Evolutionary conservation across 1,140 invertebrate species (phyloP).

Genomic region (Lordiphosa clarofinis): DNA sequence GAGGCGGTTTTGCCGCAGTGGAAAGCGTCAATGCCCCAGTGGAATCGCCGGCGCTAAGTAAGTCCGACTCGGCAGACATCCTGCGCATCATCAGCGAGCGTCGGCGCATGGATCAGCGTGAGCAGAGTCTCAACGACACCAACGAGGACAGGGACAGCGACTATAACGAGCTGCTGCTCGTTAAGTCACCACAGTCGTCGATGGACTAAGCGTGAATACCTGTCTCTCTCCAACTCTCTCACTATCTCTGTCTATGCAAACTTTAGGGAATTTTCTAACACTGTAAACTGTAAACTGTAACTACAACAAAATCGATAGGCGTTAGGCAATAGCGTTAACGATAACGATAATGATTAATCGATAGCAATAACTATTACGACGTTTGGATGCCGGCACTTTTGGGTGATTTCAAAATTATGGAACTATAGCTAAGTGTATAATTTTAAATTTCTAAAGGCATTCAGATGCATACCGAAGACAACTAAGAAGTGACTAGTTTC

Average conservation of each 20-base stretch:
- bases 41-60: slow-evolving; percentile 27
- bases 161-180: slow-evolving; percentile 73
- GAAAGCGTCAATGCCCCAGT: slow-evolving; percentile 7
- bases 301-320: slow-evolving; percentile 29
- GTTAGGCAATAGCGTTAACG: slow-evolving; percentile 29
- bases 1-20: slow-evolving; percentile 2
- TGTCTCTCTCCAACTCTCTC: neutral
- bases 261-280: slow-evolving; percentile 61
- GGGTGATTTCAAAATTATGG: too few species aligned
- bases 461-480: too few species aligned
- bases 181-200: slow-evolving; percentile 76
- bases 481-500: too few species aligned
- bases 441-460: too few species aligned
- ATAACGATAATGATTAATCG: slow-evolving; percentile 28
- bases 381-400: too few species aligned
- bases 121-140: slow-evolving; percentile 42
- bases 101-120: slow-evolving; percentile 71
- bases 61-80: slow-evolving; percentile 76
- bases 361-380: slow-evolving; percentile 32
- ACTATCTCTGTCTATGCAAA: slow-evolving; percentile 23
- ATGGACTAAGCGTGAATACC: slow-evolving; percentile 40
- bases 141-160: slow-evolving; percentile 46
- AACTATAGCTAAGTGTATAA: too few species aligned
- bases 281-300: slow-evolving; percentile 40
- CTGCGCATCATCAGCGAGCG: slow-evolving; percentile 78